Evolutionary conservation across 2,113 vertebrate species (phyloP).

Genomic region (Rana temporaria): DNA sequence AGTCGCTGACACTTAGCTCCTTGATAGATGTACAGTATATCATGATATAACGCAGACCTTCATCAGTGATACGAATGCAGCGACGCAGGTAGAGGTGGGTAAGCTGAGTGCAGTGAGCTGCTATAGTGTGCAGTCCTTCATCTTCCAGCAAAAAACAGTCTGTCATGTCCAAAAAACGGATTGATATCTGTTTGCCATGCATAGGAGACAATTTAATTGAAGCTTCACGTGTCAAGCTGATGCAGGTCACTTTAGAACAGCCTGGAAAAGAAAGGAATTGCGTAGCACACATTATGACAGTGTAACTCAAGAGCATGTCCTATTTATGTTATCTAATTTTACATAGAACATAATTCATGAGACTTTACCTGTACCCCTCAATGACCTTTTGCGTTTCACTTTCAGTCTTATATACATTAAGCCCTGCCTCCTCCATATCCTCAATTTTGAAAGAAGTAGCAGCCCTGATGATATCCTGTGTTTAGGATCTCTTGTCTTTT

Average conservation of each 20-base stretch:
- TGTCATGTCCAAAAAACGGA: constrained; percentile 95
- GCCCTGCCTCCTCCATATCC: too few species aligned
- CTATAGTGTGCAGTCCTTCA: constrained; percentile 93
- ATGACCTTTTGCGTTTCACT: too few species aligned
- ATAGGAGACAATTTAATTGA: constrained; percentile 87
- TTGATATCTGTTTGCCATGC: constrained; percentile 94
- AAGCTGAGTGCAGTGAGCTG: constrained; percentile 94
- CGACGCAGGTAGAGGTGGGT: constrained; percentile 97
- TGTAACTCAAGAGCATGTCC: too few species aligned
- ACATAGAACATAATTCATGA: too few species aligned
- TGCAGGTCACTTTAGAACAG: constrained; percentile 97
- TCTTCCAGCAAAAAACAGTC: constrained; percentile 96
- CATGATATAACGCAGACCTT: constrained; percentile 91
- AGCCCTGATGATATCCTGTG: too few species aligned
- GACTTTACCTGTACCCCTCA: too few species aligned
- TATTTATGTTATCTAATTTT: too few species aligned
- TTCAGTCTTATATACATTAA: too few species aligned
- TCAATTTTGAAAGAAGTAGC: too few species aligned
- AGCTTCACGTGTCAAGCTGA: constrained; percentile 91
- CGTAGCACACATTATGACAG: too few species aligned
- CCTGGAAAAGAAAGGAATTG: constrained; percentile 71
- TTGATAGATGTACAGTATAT: constrained; percentile 89
- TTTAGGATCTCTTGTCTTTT: too few species aligned
- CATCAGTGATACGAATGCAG: constrained; percentile 91
- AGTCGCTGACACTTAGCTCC: constrained; percentile 96